Conservation (phyloP, 92 coral and sea anemone species). For the Nematostella vectensis region DNA sequence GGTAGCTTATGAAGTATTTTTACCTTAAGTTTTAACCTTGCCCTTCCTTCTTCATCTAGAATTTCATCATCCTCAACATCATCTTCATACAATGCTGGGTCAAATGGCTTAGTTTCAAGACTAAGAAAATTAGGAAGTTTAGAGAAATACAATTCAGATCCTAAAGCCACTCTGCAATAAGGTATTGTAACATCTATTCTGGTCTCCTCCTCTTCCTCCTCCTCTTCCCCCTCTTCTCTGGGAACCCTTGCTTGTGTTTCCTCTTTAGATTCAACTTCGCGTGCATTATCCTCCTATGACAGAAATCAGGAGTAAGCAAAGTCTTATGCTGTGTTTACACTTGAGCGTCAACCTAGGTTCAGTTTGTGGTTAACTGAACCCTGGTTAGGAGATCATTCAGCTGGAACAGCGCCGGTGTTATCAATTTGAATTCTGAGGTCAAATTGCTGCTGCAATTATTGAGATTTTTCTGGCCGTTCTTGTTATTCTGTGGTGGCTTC, state of each 20-base stretch:
- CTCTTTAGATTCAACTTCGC: slow-evolving; percentile 10
- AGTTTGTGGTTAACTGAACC: too few relatives aligned
- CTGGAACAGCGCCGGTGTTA: too few relatives aligned
- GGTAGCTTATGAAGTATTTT: too few relatives aligned
- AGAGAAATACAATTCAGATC: slow-evolving; percentile 81
- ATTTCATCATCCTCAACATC: slow-evolving; percentile 97
- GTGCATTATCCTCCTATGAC: slow-evolving; percentile 20
- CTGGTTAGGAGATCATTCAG: too few relatives aligned
- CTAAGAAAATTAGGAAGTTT: slow-evolving; percentile 95
- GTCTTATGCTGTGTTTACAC: too few relatives aligned
- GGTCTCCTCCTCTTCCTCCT: slow-evolving; percentile 84
- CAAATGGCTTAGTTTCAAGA: slow-evolving; percentile 94
- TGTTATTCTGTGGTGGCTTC: too few relatives aligned
- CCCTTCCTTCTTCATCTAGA: slow-evolving; percentile 94
- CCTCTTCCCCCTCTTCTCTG: slow-evolving; percentile 31
- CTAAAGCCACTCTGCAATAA: slow-evolving; percentile 76
- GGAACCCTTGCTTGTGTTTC: slow-evolving; percentile 11
- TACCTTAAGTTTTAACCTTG: slow-evolving; percentile 92
- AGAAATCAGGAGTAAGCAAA: too few relatives aligned
- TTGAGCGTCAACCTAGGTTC: too few relatives aligned
- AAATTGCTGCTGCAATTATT: too few relatives aligned
- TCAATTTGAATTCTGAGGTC: too few relatives aligned
- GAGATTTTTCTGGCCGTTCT: too few relatives aligned
- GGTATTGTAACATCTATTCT: slow-evolving; percentile 92
- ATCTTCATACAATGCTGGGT: slow-evolving; percentile 77